These are phyloP conservation scores for Odontomyia ornata DNA, from an alignment of 2,888 invertebrate genomes.

Conservation along the genomic window DNA sequence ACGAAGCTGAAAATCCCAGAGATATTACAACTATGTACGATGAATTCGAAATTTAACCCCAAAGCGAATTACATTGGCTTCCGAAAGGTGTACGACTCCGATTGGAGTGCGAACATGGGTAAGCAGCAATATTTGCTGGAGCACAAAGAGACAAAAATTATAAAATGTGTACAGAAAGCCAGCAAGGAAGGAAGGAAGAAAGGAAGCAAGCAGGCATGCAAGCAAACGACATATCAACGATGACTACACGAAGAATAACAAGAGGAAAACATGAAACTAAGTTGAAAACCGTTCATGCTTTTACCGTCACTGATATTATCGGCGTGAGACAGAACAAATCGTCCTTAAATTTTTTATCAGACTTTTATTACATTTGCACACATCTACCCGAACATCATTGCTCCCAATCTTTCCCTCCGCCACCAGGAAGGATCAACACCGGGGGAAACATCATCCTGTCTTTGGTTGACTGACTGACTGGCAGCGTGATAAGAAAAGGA, in stretches of 20 bases:
- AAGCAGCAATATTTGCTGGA: background rate
- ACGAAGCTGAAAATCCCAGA: conserved; percentile 45
- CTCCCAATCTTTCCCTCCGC: too few species aligned
- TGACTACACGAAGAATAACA: background rate
- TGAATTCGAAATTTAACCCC: conserved; percentile 44
- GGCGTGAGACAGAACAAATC: conserved; percentile 43
- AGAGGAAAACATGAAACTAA: background rate
- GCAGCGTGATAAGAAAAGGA: conserved; percentile 9
- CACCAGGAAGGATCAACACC: too few species aligned
- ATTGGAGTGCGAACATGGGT: conserved; percentile 22
- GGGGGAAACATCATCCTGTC: too few species aligned
- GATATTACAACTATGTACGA: conserved; percentile 44
- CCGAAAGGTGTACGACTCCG: conserved; percentile 5
- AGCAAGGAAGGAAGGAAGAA: conserved; percentile 6
- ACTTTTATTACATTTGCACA: conserved; percentile 45
- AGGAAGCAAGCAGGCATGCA: background rate
- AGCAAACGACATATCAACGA: background rate
- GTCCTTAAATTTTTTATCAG: conserved; percentile 45
- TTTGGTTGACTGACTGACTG: background rate
- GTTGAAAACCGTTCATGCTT: background rate
- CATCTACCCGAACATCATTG: background rate
- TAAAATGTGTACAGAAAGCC: background rate
- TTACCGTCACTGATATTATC: conserved; percentile 31
- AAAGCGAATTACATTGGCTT: conserved; percentile 16
- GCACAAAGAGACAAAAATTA: background rate